phyloP scores from a whole-genome alignment of 2,888 invertebrate species.

The Neoascia interrupta region DNA sequence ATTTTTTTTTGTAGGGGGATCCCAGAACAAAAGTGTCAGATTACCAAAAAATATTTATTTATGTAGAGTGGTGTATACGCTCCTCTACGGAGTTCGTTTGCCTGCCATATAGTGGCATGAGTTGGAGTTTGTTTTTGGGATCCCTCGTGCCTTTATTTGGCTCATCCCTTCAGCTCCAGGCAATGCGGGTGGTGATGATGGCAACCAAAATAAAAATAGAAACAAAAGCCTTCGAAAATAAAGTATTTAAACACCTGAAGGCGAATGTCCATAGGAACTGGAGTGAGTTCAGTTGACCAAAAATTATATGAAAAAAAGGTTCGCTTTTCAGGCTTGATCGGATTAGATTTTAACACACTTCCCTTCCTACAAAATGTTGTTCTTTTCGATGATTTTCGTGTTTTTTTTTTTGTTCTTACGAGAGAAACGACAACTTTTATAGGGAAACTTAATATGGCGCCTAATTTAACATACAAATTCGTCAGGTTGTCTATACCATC shows the following conservation, averaged over 20 bases:
- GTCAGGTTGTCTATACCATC: constrained; percentile 42
- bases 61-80: too few relatives aligned
- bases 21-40: constrained; percentile 56
- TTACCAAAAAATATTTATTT: constrained; percentile 39
- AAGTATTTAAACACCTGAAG: constrained; percentile 48
- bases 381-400: constrained; percentile 9
- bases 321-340: constrained; percentile 51
- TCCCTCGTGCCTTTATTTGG: constrained; percentile 5
- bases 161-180: neutral
- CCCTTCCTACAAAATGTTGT: constrained; percentile 15
- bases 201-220: constrained; percentile 2
- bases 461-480: constrained; percentile 50
- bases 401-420: constrained; percentile 9
- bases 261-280: constrained; percentile 28
- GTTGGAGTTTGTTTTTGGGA: constrained; percentile 39
- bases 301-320: constrained; percentile 36
- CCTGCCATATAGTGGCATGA: constrained; percentile 34
- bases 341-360: constrained; percentile 66
- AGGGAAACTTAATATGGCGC: constrained; percentile 62
- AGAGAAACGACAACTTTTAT: constrained; percentile 3
- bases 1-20: constrained; percentile 48
- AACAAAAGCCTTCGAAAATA: neutral
- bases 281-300: constrained; percentile 65
- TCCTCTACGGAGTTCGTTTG: constrained; percentile 23
- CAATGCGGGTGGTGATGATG: constrained; percentile 58